Evolutionary conservation across 1,140 invertebrate genomes (phyloP), one percentile per base, ranked within the genome.

Genomic region (Papilio aristodemus): DNA sequence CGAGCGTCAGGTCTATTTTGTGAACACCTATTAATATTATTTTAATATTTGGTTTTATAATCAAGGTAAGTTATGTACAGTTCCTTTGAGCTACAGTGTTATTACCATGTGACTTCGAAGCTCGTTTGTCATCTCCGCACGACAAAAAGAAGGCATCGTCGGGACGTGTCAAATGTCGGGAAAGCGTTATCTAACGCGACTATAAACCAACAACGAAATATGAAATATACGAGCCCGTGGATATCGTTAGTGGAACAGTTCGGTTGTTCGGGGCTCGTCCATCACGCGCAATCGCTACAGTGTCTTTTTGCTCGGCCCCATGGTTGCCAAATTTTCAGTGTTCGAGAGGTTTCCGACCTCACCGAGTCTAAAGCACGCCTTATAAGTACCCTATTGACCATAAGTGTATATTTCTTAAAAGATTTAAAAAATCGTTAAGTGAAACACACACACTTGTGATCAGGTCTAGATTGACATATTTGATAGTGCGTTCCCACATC

Each of bases 201-300:
- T 60, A 38, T 60, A 60, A 60, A 60, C 38, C 36, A n/a, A 60
- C 46, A 50, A 50, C 58, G 17, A 36, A 60, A 60, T 60, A 60
- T 60, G 58, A 60, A 60, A 60, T 37, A 63, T 63, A 39, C 46
- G 50, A 38, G 68, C 43, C 32, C 32, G 58, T 70, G 70, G 69
- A 3, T 77, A 76, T 84, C 80, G 83, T 86, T 84, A 85, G 76
- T 73, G 80, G 71, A 77, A 77, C 76, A 74, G 69, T 77, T 76
- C 70, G 78, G 71, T 77, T 74, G 75, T 81, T 78, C 71, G 70
- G 68, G 67, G 79, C 67, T 84, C 84, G 83, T 88, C 75, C 77
- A 82, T 88, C 83, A 86, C 80, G 68, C 81, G 78, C 83, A 83
- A 86, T 86, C 82, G 83, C 71, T 39, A 50, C 69, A 68, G 67